These are phyloP conservation scores for Halichondria panicea DNA, from an alignment of 37 sponge, comb jelly and placozoan species.

Conservation along the genomic window DNA sequence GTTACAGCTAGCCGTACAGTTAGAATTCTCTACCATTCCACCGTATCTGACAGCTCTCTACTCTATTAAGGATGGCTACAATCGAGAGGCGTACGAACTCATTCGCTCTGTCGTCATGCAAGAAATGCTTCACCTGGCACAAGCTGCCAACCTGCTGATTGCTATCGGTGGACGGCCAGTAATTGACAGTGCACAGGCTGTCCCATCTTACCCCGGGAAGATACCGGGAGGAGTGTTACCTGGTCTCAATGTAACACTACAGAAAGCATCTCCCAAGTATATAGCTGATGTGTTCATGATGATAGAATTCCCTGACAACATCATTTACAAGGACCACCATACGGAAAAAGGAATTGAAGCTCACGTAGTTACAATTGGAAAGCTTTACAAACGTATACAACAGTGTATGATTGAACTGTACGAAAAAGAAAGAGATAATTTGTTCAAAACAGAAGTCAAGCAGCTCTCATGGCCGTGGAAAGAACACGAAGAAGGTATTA, in stretches of 20 bases:
- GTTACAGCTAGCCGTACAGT: conserved; percentile 36
- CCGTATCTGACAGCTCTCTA: conserved; percentile 53
- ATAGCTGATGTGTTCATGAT: conserved; percentile 51
- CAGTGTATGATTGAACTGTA: conserved; percentile 18
- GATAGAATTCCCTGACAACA: conserved; percentile 27
- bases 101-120: conserved; percentile 48
- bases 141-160: conserved; percentile 55
- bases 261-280: conserved; percentile 27
- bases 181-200: conserved; percentile 20
- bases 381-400: conserved; percentile 54
- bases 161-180: conserved; percentile 43
- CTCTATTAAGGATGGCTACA: conserved; percentile 46
- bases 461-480: conserved; percentile 48
- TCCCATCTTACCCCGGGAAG: conserved; percentile 24
- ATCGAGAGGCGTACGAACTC: conserved; percentile 23
- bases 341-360: not conserved
- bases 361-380: conserved; percentile 61
- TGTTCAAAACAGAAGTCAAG: not conserved
- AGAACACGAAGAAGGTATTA: not conserved
- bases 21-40: conserved; percentile 58
- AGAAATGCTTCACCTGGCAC: conserved; percentile 62
- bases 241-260: conserved; percentile 14
- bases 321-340: not conserved
- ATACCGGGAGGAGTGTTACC: conserved; percentile 60
- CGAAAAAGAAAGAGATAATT: not conserved